A percentile compares a stretch with the other conserved stretches of the same genome.
Evolutionary conservation across 2,113 vertebrate species (phyloP).

Genomic region (Ia io): DNA sequence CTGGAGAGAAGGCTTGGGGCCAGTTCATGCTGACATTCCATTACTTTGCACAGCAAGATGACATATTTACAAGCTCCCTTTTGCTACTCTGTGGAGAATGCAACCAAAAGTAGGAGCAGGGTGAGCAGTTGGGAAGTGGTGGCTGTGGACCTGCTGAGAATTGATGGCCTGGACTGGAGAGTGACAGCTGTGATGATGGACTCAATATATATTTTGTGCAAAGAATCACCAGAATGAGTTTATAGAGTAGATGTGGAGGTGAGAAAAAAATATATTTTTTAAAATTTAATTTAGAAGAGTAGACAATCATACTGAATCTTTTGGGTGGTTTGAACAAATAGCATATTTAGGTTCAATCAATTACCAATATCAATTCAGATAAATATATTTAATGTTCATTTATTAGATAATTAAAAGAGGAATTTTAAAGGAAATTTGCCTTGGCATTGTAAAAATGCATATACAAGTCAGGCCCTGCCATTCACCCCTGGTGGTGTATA

Average conservation of each 20-base stretch:
- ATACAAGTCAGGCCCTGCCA: neutral
- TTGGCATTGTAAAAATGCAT: neutral
- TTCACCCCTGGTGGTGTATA: neutral
- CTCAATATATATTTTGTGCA: neutral
- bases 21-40: neutral
- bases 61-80: neutral
- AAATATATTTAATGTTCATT: neutral
- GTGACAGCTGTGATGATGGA: too few species aligned
- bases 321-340: neutral
- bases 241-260: neutral
- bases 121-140: too few species aligned
- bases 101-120: neutral
- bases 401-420: neutral
- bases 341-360: neutral
- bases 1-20: neutral
- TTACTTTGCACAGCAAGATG: neutral
- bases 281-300: neutral
- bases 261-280: neutral
- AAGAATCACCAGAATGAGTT: neutral
- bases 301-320: neutral
- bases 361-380: neutral
- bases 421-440: neutral
- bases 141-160: fast-evolving
- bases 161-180: neutral
- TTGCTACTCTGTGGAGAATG: neutral